These are phyloP conservation scores for Melinaea menophilus DNA, from an alignment of 2,888 invertebrate genomes.

Conservation along the genomic window DNA sequence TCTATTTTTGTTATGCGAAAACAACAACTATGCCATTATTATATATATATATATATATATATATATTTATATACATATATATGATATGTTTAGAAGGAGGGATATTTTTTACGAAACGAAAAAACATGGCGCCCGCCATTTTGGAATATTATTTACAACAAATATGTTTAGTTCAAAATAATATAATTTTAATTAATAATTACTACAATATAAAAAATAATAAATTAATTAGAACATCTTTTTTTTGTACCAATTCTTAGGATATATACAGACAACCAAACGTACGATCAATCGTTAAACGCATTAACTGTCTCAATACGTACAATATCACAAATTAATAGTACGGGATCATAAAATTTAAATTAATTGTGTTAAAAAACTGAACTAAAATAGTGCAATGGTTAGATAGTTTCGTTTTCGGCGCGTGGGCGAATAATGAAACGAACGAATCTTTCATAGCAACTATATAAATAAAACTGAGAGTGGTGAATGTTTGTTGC, in stretches of 20 bases:
- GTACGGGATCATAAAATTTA: constrained; percentile 19
- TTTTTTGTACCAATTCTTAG: too few species aligned
- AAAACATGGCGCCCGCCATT: too few species aligned
- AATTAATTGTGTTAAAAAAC: constrained; percentile 19
- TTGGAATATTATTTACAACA: too few species aligned
- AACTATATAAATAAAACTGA: constrained; percentile 53
- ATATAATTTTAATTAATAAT: too few species aligned
- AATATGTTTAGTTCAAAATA: too few species aligned
- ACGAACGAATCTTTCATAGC: constrained; percentile 51
- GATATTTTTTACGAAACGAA: too few species aligned
- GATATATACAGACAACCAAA: too few species aligned
- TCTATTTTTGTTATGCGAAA: constrained; percentile 75
- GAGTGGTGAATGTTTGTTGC: not conserved
- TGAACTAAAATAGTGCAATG: constrained; percentile 26
- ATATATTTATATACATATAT: not conserved
- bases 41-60: constrained; percentile 41
- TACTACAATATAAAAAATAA: too few species aligned
- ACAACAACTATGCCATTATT: constrained; percentile 64
- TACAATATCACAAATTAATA: constrained; percentile 18
- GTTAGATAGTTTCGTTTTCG: constrained; percentile 46
- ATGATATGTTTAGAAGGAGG: not conserved
- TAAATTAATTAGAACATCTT: too few species aligned
- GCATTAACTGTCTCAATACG: constrained; percentile 20
- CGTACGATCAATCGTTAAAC: constrained; percentile 12
- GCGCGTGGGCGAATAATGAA: constrained; percentile 48